Conservation (phyloP, 2,113 vertebrate genomes). For the Syngnathoides biaculeatus region DNA sequence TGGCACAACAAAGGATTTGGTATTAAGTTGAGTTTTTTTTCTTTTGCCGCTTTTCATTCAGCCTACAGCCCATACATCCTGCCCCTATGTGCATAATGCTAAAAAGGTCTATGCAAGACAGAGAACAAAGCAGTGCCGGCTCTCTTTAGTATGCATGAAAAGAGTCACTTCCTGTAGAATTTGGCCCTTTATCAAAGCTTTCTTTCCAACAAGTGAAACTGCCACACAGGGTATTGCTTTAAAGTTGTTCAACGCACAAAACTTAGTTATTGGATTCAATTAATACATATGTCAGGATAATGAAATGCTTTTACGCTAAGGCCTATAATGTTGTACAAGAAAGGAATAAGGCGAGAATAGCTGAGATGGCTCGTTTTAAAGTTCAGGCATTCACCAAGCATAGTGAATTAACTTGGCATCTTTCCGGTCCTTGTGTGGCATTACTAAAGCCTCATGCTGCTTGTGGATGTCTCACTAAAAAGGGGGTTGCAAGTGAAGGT, state of each 20-base stretch:
- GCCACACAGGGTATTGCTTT: slow-evolving; percentile 32
- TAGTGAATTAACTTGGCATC: background rate
- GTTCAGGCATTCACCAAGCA: background rate
- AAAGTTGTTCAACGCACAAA: slow-evolving; percentile 25
- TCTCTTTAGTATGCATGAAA: slow-evolving; percentile 56
- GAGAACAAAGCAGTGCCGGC: slow-evolving; percentile 53
- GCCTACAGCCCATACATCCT: slow-evolving; percentile 33
- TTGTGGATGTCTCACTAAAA: slow-evolving; percentile 28
- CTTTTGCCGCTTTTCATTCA: slow-evolving; percentile 43
- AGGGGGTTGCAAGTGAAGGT: slow-evolving; percentile 37
- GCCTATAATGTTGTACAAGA: background rate
- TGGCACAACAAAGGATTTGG: slow-evolving; percentile 61
- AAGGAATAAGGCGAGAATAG: background rate
- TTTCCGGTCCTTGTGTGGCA: slow-evolving; percentile 3
- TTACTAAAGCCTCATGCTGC: slow-evolving; percentile 12
- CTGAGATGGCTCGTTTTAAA: slow-evolving; percentile 4
- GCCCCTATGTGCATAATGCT: slow-evolving; percentile 49
- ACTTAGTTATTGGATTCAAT: slow-evolving; percentile 27
- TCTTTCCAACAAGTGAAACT: slow-evolving; percentile 29
- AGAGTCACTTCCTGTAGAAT: slow-evolving; percentile 57
- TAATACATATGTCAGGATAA: slow-evolving; percentile 6
- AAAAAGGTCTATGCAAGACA: slow-evolving; percentile 41
- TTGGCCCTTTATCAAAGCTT: slow-evolving; percentile 45
- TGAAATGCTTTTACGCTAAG: slow-evolving; percentile 6
- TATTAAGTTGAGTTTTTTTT: slow-evolving; percentile 52